Conservation (phyloP, 2,797 vertebrate genomes). For the Ciconia nigra region DNA sequence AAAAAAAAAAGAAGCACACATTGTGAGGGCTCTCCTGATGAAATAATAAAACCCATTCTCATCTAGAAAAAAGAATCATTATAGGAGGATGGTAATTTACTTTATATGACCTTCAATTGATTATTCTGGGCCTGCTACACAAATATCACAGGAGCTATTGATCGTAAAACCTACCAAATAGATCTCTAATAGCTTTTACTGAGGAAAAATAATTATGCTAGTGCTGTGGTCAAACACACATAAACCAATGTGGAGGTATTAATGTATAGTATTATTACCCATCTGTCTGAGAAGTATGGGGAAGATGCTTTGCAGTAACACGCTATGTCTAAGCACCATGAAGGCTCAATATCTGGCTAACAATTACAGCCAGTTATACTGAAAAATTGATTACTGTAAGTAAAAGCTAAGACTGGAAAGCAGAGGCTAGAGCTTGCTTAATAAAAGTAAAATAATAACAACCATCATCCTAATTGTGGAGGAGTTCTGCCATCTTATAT, state of each 20-base stretch:
- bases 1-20: constrained; percentile 25
- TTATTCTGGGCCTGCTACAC: constrained; percentile 86
- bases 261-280: constrained; percentile 87
- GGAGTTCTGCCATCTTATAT: not conserved
- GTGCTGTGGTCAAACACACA: constrained; percentile 84
- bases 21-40: constrained; percentile 77
- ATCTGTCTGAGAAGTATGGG: constrained; percentile 75
- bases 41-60: constrained; percentile 88
- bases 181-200: constrained; percentile 88
- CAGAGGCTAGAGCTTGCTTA: constrained; percentile 53
- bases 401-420: constrained; percentile 70
- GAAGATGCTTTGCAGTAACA: constrained; percentile 58
- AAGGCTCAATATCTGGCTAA: constrained; percentile 71
- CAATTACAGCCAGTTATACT: constrained; percentile 72
- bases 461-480: constrained; percentile 58
- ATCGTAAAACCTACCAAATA: constrained; percentile 88
- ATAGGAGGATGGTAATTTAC: constrained; percentile 87
- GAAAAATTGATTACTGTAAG: constrained; percentile 76
- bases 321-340: constrained; percentile 50
- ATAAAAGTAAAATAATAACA: constrained; percentile 71
- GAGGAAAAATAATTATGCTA: constrained; percentile 84
- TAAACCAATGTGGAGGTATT: constrained; percentile 82
- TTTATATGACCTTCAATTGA: constrained; percentile 90
- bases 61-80: constrained; percentile 87
- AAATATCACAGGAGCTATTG: constrained; percentile 92